Conservation (phyloP, 2,797 vertebrate species). For the Catamblyrhynchus diadema region DNA sequence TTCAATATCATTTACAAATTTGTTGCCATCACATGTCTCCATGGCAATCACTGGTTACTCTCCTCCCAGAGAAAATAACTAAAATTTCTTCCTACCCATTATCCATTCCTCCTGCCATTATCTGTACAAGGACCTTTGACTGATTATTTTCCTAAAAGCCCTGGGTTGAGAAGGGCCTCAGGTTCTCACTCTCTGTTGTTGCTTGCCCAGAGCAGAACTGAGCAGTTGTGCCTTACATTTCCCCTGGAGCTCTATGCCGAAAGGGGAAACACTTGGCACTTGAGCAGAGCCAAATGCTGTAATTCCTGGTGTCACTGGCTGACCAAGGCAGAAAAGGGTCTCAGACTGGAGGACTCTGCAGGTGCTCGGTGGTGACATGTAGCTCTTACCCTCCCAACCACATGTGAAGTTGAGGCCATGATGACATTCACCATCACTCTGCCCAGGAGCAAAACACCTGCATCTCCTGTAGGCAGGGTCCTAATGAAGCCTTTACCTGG, state of each 20-base stretch:
- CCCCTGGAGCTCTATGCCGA: neutral
- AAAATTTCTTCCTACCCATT: neutral
- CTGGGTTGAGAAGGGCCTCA: neutral
- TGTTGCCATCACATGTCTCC: neutral
- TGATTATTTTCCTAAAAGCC: neutral
- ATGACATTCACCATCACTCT: neutral
- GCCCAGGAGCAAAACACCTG: slow-evolving; percentile 11
- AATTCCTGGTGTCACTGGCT: neutral
- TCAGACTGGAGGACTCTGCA: neutral
- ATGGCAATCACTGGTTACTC: neutral
- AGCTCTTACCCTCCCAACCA: neutral
- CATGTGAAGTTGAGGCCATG: neutral
- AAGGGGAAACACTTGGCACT: neutral
- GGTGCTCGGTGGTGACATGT: neutral
- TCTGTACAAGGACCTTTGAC: fast-evolving
- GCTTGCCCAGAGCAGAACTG: neutral
- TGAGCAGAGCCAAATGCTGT: neutral
- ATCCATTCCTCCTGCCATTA: neutral
- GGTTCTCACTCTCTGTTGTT: neutral
- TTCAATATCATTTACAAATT: neutral
- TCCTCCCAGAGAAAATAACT: neutral
- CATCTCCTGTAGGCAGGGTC: neutral
- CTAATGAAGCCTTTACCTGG: neutral
- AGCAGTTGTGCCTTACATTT: neutral
- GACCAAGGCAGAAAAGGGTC: neutral